Evolutionary conservation across 2,888 invertebrate genomes (phyloP).

Genomic region (Limnephilus rhombicus): DNA sequence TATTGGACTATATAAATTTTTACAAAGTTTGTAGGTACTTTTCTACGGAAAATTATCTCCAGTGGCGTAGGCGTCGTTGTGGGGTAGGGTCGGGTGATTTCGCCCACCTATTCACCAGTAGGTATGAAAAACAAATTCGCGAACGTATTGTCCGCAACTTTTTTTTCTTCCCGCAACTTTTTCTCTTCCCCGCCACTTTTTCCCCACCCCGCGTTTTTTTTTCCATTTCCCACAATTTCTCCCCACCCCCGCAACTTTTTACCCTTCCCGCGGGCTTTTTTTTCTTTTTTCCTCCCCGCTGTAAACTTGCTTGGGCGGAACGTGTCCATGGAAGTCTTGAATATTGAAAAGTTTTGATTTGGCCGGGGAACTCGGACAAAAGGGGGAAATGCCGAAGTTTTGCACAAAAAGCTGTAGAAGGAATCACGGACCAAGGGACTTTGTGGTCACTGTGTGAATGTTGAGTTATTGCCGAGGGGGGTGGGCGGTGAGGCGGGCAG

Average conservation of each 20-base stretch:
- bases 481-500: conserved; percentile 20
- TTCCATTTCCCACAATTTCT: background rate
- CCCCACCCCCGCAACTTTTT: conserved; percentile 17
- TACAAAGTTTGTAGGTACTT: background rate
- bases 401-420: conserved; percentile 64
- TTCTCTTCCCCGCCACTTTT: conserved; percentile 21
- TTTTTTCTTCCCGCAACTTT: conserved; percentile 57
- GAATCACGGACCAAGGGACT: conserved; percentile 64
- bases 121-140: conserved; percentile 59
- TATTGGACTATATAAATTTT: background rate
- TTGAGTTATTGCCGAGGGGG: conserved; percentile 62
- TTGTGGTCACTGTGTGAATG: conserved; percentile 65
- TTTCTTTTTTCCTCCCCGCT: conserved; percentile 35
- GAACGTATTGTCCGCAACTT: conserved; percentile 35
- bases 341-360: conserved; percentile 66
- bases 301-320: conserved; percentile 64
- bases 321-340: conserved; percentile 61
- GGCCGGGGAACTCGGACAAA: conserved; percentile 61
- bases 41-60: background rate
- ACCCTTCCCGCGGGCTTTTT: background rate
- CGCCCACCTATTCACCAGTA: conserved; percentile 31
- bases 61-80: background rate
- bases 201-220: background rate
- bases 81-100: background rate
- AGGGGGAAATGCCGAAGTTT: conserved; percentile 65